Percentiles rank a stretch among this genome's conserved stretches.
Evolutionary conservation across 1,140 invertebrate genomes (phyloP).

Genomic region (Chironomus tepperi): DNA sequence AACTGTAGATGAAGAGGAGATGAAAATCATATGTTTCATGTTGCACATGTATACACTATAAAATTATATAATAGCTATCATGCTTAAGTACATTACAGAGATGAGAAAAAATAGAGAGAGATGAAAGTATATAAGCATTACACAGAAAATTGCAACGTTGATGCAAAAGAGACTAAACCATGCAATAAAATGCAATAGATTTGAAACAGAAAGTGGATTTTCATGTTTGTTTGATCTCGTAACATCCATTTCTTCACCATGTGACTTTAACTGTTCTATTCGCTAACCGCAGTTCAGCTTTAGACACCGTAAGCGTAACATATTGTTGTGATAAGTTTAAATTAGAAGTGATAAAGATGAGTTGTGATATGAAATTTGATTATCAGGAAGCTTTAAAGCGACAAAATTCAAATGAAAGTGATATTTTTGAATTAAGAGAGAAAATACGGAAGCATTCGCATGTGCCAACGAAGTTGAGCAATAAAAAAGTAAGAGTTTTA

Average conservation of each 20-base stretch:
- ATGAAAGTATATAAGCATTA: too few species aligned
- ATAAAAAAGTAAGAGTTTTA: constrained; percentile 39
- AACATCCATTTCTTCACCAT: constrained; percentile 4
- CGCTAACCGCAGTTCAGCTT: not conserved
- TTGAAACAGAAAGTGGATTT: constrained; percentile 20
- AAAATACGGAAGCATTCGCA: not conserved
- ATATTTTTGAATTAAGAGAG: constrained; percentile 7
- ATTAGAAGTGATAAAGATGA: not conserved
- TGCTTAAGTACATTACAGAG: too few species aligned
- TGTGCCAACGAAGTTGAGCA: constrained; percentile 41
- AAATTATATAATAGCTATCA: too few species aligned
- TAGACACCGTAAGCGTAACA: not conserved
- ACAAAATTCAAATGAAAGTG: not conserved
- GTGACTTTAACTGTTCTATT: not conserved
- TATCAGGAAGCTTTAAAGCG: constrained; percentile 22
- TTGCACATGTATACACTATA: too few species aligned
- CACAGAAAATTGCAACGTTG: too few species aligned
- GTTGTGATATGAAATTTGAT: constrained; percentile 24
- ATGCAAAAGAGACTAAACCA: too few species aligned
- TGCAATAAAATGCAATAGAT: too few species aligned
- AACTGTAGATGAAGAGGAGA: too few species aligned
- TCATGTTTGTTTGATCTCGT: constrained; percentile 16
- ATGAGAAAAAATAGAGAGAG: too few species aligned
- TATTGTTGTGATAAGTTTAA: not conserved
- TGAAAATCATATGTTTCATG: too few species aligned